Evolutionary conservation across 2,888 invertebrate genomes (phyloP).

Genomic region (Tetragnatha montana): DNA sequence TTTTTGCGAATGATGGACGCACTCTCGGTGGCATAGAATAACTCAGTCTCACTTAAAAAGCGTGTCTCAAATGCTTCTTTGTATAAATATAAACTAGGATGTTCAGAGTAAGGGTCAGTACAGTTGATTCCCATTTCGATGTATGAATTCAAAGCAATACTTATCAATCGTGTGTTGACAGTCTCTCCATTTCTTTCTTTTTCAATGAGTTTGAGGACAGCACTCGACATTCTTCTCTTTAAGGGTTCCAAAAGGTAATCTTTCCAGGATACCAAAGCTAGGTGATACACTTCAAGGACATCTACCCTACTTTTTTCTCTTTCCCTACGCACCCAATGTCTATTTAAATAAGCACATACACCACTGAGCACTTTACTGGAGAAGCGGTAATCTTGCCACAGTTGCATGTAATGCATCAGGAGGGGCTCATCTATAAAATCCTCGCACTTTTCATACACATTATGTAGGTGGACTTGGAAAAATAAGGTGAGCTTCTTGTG

Average conservation of each 20-base stretch:
- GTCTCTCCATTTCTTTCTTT: slow-evolving; percentile 96
- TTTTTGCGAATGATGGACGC: slow-evolving; percentile 94
- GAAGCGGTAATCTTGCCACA: slow-evolving; percentile 99
- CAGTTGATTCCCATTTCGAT: slow-evolving; percentile 88
- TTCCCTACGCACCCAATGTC: slow-evolving; percentile 98
- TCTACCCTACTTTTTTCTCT: slow-evolving; percentile 97
- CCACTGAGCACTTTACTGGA: slow-evolving; percentile 97
- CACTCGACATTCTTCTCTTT: slow-evolving; percentile 87
- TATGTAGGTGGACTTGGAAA: slow-evolving; percentile 38
- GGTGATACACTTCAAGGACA: slow-evolving; percentile 95
- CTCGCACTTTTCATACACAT: slow-evolving; percentile 52
- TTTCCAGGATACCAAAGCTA: slow-evolving; percentile 82
- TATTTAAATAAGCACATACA: slow-evolving; percentile 95
- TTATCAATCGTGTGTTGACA: slow-evolving; percentile 95
- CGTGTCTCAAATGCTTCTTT: slow-evolving; percentile 93
- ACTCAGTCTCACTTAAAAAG: slow-evolving; percentile 94
- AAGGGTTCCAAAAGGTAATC: slow-evolving; percentile 88
- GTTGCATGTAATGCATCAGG: slow-evolving; percentile 93
- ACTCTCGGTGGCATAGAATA: slow-evolving; percentile 95
- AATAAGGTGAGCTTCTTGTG: slow-evolving; percentile 51
- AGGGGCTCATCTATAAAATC: slow-evolving; percentile 87
- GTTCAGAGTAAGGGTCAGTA: slow-evolving; percentile 85
- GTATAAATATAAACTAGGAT: slow-evolving; percentile 84
- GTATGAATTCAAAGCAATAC: slow-evolving; percentile 98
- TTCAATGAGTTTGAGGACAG: slow-evolving; percentile 96